Percentiles rank a stretch among this genome's conserved stretches.
Evolutionary conservation across 2,888 invertebrate species (phyloP).

Genomic region (Eristalis intricaria): DNA sequence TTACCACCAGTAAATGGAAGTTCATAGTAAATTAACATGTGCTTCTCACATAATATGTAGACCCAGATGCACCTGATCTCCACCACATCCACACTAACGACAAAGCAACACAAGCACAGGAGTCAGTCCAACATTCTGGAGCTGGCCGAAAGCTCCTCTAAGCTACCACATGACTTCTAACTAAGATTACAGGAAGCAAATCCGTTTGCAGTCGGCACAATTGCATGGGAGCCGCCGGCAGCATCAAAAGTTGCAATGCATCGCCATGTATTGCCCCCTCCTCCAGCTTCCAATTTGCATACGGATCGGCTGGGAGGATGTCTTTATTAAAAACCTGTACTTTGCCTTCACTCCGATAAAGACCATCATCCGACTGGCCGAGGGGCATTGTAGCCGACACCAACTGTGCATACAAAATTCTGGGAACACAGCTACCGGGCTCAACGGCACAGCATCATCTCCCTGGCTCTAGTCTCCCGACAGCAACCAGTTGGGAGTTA

Average conservation of each 20-base stretch:
- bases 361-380: conserved; percentile 28
- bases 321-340: conserved; percentile 63
- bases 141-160: conserved; percentile 60
- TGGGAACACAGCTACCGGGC: conserved; percentile 41
- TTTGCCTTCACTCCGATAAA: conserved; percentile 43
- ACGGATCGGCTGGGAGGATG: conserved; percentile 29
- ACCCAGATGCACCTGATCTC: not conserved
- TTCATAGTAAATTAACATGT: conserved; percentile 64
- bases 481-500: conserved; percentile 11
- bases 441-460: not conserved
- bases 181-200: conserved; percentile 63
- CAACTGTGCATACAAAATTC: conserved; percentile 28
- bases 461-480: not conserved
- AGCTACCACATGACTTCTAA: conserved; percentile 65
- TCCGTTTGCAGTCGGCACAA: conserved; percentile 56
- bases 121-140: conserved; percentile 42
- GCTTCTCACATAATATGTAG: conserved; percentile 28
- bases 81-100: not conserved
- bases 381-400: not conserved
- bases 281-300: conserved; percentile 37
- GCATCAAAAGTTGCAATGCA: conserved; percentile 34
- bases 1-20: conserved; percentile 58
- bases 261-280: conserved; percentile 5
- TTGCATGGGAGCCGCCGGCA: not conserved
- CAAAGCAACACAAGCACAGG: conserved; percentile 21